These are phyloP conservation scores for Maconellicoccus hirsutus DNA, from an alignment of 1,140 invertebrate genomes.

Conservation along the genomic window DNA sequence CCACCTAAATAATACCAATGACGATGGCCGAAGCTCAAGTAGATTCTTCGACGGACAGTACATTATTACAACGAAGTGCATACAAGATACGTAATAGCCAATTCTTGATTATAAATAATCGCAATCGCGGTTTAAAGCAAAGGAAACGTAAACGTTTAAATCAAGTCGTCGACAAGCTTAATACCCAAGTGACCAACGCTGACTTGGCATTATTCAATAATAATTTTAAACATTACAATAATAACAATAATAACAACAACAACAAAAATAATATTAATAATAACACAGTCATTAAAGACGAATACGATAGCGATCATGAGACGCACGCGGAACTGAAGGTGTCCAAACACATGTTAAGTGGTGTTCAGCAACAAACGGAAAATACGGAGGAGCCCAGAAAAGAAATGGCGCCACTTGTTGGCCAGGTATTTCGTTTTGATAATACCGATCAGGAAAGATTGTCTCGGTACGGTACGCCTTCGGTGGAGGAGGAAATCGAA, in stretches of 20 bases:
- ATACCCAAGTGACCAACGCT: slow-evolving; percentile 37
- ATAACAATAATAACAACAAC: slow-evolving; percentile 26
- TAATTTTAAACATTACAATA: slow-evolving; percentile 31
- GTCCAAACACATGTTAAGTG: slow-evolving; percentile 32
- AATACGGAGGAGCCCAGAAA: slow-evolving; percentile 12
- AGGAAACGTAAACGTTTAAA: slow-evolving; percentile 60
- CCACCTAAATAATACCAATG: slow-evolving; percentile 35
- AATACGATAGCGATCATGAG: slow-evolving; percentile 31
- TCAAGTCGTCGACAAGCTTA: slow-evolving; percentile 58
- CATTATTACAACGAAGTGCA: slow-evolving; percentile 37
- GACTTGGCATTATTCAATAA: slow-evolving; percentile 30
- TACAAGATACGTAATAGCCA: slow-evolving; percentile 40
- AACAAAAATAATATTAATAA: slow-evolving; percentile 30
- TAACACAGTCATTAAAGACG: slow-evolving; percentile 23
- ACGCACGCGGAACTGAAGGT: slow-evolving; percentile 28
- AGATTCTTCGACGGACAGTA: slow-evolving; percentile 35
- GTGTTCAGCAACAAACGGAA: background rate
- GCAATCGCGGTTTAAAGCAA: slow-evolving; percentile 41
- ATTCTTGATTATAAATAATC: slow-evolving; percentile 44
- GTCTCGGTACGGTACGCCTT: slow-evolving; percentile 26
- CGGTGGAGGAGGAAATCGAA: slow-evolving; percentile 38
- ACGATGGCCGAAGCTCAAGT: slow-evolving; percentile 53
- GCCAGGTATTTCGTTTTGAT: slow-evolving; percentile 43
- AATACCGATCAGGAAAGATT: slow-evolving; percentile 38
- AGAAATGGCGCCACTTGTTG: slow-evolving; percentile 28